Conservation (phyloP, 2,113 vertebrate genomes). For the Hydropotes inermis region DNA sequence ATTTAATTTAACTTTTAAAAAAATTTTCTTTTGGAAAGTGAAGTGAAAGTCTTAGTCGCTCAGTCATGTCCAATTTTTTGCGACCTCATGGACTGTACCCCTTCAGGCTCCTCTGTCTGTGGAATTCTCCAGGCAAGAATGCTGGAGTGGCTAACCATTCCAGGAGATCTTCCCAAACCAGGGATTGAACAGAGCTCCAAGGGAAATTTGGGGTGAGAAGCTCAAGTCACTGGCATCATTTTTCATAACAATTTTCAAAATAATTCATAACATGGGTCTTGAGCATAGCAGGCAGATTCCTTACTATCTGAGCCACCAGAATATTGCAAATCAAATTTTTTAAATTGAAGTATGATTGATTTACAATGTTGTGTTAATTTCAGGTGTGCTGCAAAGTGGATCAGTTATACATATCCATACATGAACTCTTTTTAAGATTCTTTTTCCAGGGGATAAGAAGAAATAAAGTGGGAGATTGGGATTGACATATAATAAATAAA, state of each 20-base stretch:
- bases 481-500: not conserved
- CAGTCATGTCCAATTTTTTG: not conserved
- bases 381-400: not conserved
- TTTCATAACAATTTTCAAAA: too few relatives aligned
- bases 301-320: not conserved
- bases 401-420: not conserved
- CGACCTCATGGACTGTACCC: not conserved
- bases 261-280: not conserved
- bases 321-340: not conserved
- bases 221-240: too few relatives aligned
- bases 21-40: not conserved
- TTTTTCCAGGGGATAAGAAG: not conserved
- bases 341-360: not conserved
- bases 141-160: not conserved
- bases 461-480: not conserved
- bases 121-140: not conserved
- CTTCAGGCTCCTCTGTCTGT: not conserved
- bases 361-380: not conserved
- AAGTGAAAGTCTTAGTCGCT: not conserved
- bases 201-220: too few relatives aligned
- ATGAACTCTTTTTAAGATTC: not conserved
- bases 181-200: rapidly evolving
- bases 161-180: not conserved
- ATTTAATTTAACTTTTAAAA: not conserved
- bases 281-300: not conserved